A percentile compares a stretch with the other conserved stretches of the same genome.
Conservation (phyloP, 1,140 invertebrate genomes). For the Helicoverpa zea region DNA sequence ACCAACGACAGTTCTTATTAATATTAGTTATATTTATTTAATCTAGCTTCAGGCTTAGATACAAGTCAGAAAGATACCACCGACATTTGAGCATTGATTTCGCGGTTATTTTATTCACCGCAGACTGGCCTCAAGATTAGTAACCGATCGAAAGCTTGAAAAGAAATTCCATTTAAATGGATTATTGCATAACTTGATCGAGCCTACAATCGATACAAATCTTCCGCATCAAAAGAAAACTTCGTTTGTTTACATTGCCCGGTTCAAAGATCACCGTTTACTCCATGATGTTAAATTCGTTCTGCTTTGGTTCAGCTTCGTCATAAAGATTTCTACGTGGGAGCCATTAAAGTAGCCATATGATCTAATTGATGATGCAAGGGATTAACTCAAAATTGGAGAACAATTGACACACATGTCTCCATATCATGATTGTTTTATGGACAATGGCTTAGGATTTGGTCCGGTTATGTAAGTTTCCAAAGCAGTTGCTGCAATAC, state of each 20-base stretch:
- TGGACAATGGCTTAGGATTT: slow-evolving; percentile 23
- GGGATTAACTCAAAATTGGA: background rate
- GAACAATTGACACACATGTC: slow-evolving; percentile 15
- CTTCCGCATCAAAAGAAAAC: background rate
- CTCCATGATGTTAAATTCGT: slow-evolving; percentile 20
- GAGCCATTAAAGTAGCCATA: slow-evolving; percentile 16
- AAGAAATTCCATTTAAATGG: too few relatives aligned
- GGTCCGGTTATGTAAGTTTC: slow-evolving; percentile 21
- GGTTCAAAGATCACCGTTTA: slow-evolving; percentile 22
- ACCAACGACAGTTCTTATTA: background rate
- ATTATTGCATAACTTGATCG: too few relatives aligned
- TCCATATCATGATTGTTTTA: slow-evolving; percentile 35
- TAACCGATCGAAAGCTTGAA: too few relatives aligned
- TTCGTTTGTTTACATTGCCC: background rate
- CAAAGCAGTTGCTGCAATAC: background rate
- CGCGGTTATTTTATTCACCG: too few relatives aligned
- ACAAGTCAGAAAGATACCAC: background rate
- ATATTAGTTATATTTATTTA: background rate
- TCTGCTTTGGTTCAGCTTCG: slow-evolving; percentile 6
- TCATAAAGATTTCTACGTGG: slow-evolving; percentile 15
- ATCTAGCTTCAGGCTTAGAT: background rate
- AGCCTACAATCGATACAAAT: too few relatives aligned
- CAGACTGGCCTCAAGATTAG: too few relatives aligned
- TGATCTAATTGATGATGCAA: slow-evolving; percentile 26
- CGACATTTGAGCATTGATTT: background rate